Percentiles rank a stretch among this genome's conserved stretches.
Evolutionary conservation across 2,113 vertebrate genomes (phyloP).

Genomic region (Acrocephalus kingi): DNA sequence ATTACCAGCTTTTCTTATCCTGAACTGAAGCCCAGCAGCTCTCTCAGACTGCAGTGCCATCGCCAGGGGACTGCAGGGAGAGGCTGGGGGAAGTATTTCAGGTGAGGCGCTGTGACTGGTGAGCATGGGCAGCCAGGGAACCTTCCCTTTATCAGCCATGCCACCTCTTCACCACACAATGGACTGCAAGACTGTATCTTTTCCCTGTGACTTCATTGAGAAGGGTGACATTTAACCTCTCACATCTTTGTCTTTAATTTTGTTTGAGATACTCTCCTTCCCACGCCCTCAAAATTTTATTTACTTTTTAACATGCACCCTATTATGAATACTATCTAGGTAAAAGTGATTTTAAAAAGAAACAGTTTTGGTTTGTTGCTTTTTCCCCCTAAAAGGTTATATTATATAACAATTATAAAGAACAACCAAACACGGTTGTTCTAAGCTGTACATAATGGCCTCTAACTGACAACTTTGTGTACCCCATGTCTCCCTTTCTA

Average conservation of each 20-base stretch:
- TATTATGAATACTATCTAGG: not conserved
- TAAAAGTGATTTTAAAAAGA: not conserved
- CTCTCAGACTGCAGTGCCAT: not conserved
- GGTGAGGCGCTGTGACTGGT: not conserved
- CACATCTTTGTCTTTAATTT: not conserved
- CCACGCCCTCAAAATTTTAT: not conserved
- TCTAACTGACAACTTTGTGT: not conserved
- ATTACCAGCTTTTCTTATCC: not conserved
- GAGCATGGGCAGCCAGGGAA: not conserved
- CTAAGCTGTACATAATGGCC: not conserved
- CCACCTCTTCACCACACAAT: not conserved
- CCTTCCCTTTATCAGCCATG: not conserved
- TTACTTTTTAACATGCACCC: not conserved
- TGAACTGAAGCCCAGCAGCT: not conserved
- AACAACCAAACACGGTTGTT: not conserved
- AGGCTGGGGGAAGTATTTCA: not conserved
- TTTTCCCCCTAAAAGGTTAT: not conserved
- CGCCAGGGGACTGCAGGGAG: not conserved
- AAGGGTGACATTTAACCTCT: constrained; percentile 14
- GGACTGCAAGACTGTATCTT: not conserved
- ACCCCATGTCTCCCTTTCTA: not conserved
- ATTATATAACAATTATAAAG: not conserved
- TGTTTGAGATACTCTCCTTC: not conserved
- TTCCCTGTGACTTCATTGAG: not conserved
- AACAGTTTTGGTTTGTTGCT: not conserved